Evolutionary conservation across 2,888 invertebrate species (phyloP), one percentile per base, ranked within the genome.

Genomic region (Sarcophaga rosellei): DNA sequence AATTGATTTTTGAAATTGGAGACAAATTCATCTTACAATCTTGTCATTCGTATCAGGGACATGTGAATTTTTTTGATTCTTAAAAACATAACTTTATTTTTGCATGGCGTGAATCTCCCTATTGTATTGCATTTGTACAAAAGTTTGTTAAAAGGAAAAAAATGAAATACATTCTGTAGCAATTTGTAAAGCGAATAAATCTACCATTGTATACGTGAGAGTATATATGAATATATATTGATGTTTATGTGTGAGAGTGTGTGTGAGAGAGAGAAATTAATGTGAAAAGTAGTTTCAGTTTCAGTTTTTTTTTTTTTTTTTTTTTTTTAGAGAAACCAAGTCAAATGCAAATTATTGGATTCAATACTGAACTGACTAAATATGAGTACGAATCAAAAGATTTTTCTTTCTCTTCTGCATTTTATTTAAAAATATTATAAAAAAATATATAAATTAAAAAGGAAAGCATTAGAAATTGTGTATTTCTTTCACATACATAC

Each of bases 291-390:
- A 53, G 53, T 65, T 59, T 23, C 21, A 21, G n/a, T 66, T 6
- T 65, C n/a, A n/a, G n/a, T 44, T 53, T 15, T 53, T 10, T 45
- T 3, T 4, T 74, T 47, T 75, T 68, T 21, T 23, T 5, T 12
- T 20, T 20, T n/a, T 61, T 61, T 1, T n/a, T 2, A 21, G 1
- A 61, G 47, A 73, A 44, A 21, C 59, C 47, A 75, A 62, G 62
- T 44, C 47, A 65, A 72, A 72, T 72, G 35, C 61, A 77, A 72
- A 61, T 47, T 77, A 77, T 76, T 69, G 44, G 57, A 75, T n/a
- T n/a, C n/a, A n/a, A n/a, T n/a, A n/a, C n/a, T n/a, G n/a, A n/a
- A n/a, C 20, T 35, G 15, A 12, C 10, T 3, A 25, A 53, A 53
- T 53, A 17, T 17, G 53, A 53, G 1, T 15, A 15, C 3, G 4